Conservation (phyloP, 2,888 invertebrate genomes). For the Torymus auratus region DNA sequence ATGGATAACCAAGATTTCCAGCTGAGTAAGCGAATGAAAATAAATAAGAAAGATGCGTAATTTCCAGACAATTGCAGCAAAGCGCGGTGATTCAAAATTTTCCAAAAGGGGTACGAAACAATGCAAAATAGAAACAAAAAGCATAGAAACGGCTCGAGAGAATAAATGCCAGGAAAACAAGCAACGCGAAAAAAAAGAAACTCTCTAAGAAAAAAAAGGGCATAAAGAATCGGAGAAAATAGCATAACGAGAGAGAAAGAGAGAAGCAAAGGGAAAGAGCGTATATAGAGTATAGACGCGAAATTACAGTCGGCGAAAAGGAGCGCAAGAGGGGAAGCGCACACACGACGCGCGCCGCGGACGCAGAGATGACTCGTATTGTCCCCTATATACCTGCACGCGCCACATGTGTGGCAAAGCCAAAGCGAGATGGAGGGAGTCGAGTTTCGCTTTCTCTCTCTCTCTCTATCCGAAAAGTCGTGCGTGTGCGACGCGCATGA, state of each 20-base stretch:
- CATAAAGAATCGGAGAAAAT: constrained; percentile 10
- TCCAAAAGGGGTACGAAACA: too few species aligned
- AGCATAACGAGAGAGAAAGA: constrained; percentile 24
- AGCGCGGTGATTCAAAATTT: too few species aligned
- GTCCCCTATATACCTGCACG: constrained; percentile 48
- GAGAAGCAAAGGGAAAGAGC: constrained; percentile 26
- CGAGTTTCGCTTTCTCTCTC: background rate
- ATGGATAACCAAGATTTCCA: too few species aligned
- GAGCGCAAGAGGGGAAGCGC: constrained; percentile 21
- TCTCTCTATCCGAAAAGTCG: constrained; percentile 17
- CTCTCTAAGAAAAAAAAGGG: background rate
- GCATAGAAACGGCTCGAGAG: background rate
- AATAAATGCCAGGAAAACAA: background rate
- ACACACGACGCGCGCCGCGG: too few species aligned
- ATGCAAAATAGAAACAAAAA: background rate
- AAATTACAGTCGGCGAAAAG: constrained; percentile 19
- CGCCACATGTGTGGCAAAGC: constrained; percentile 23
- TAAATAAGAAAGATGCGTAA: too few species aligned
- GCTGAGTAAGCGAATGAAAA: too few species aligned
- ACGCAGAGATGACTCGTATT: constrained; percentile 41
- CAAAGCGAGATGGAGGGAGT: background rate
- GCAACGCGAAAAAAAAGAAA: too few species aligned
- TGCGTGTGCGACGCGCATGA: too few species aligned
- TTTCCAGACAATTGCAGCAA: too few species aligned
- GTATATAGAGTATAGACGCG: background rate